Percentiles rank a stretch among this genome's conserved stretches.
Evolutionary conservation across 1,140 invertebrate species (phyloP).

Genomic region (Aphis gossypii): DNA sequence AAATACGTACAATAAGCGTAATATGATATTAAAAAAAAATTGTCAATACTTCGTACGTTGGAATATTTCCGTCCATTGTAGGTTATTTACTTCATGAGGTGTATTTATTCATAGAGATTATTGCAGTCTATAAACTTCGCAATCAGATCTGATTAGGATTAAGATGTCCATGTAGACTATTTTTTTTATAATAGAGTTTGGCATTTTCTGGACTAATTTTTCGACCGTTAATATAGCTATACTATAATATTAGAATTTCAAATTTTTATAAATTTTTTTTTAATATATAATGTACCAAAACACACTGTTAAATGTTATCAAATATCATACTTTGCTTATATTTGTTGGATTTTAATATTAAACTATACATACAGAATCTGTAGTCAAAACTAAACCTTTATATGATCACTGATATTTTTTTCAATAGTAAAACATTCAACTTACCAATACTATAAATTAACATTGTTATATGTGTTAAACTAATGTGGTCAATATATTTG

Average conservation of each 20-base stretch:
- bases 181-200: not conserved
- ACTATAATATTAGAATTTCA: not conserved
- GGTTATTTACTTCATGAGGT: not conserved
- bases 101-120: not conserved
- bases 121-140: not conserved
- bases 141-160: not conserved
- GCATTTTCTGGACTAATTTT: not conserved
- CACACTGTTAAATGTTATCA: fast-evolving
- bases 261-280: not conserved
- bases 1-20: not conserved
- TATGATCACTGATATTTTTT: not conserved
- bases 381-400: not conserved
- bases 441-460: not conserved
- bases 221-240: not conserved
- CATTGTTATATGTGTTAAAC: not conserved
- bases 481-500: not conserved
- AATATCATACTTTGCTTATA: no score
- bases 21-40: not conserved
- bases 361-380: not conserved
- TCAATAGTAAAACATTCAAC: not conserved
- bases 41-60: not conserved
- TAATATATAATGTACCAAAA: not conserved
- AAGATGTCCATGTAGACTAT: not conserved
- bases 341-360: not conserved
- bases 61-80: not conserved